These are phyloP conservation scores for Cyphomyrus discorhynchus DNA, from an alignment of 2,113 vertebrate genomes.

Conservation along the genomic window DNA sequence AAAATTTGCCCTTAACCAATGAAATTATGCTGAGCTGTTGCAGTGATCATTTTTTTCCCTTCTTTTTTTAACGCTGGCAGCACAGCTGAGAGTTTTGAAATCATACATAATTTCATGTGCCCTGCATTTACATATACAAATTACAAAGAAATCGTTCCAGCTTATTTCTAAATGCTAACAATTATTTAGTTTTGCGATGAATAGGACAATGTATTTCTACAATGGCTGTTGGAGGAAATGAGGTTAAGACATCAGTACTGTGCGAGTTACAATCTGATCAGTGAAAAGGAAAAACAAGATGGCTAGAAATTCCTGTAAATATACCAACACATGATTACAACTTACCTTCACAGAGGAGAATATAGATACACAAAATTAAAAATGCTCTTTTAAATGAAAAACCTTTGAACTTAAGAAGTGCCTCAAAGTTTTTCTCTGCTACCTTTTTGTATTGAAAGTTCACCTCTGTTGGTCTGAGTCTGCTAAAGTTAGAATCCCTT, in stretches of 20 bases:
- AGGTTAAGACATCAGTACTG: neutral
- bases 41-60: neutral
- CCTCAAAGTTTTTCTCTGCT: constrained; percentile 59
- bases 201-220: neutral
- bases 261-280: neutral
- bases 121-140: neutral
- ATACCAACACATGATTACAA: constrained; percentile 51
- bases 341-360: constrained; percentile 52
- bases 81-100: neutral
- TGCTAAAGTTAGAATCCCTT: constrained; percentile 72
- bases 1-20: neutral
- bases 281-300: neutral
- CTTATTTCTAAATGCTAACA: neutral
- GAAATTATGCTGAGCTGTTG: neutral
- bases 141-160: neutral
- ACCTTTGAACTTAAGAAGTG: constrained; percentile 90
- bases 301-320: constrained; percentile 44
- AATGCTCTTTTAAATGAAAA: constrained; percentile 92
- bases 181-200: neutral
- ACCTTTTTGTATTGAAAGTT: constrained; percentile 72
- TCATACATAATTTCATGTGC: neutral
- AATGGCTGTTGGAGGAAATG: neutral
- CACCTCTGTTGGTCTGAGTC: constrained; percentile 68
- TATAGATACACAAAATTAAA: constrained; percentile 72
- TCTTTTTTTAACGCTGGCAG: neutral